Conservation (phyloP, 2,113 vertebrate genomes). For the Gavia stellata region DNA sequence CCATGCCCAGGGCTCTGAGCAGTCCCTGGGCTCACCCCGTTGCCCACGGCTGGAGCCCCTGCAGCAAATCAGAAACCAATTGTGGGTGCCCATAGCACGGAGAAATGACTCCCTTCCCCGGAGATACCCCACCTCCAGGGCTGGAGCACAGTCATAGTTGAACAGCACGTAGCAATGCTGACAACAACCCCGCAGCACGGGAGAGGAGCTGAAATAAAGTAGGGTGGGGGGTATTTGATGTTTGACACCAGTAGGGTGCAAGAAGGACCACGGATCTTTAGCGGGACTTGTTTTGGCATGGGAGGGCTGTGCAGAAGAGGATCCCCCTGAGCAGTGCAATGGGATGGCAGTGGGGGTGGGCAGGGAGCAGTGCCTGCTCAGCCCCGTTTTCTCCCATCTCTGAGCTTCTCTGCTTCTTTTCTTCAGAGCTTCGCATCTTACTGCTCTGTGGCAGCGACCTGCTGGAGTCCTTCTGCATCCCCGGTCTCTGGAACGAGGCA, state of each 20-base stretch:
- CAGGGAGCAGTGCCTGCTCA: neutral
- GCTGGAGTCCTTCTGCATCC: slow-evolving; percentile 98
- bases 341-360: neutral
- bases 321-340: rapidly evolving
- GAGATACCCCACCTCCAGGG: neutral
- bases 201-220: neutral
- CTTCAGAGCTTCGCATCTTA: slow-evolving; percentile 93
- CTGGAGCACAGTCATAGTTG: neutral
- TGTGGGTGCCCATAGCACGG: neutral
- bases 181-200: neutral
- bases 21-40: neutral
- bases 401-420: neutral
- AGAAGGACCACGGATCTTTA: neutral
- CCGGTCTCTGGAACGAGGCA: slow-evolving; percentile 96
- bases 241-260: neutral
- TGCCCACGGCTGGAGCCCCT: neutral
- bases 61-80: neutral
- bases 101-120: neutral
- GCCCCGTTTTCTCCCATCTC: neutral
- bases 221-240: no score
- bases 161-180: neutral
- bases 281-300: neutral
- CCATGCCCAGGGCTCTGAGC: neutral
- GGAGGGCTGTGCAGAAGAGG: neutral
- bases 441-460: slow-evolving; percentile 97